These are phyloP conservation scores for Montipora cactus DNA, from an alignment of 64 coral and sea anemone species.

Conservation along the genomic window DNA sequence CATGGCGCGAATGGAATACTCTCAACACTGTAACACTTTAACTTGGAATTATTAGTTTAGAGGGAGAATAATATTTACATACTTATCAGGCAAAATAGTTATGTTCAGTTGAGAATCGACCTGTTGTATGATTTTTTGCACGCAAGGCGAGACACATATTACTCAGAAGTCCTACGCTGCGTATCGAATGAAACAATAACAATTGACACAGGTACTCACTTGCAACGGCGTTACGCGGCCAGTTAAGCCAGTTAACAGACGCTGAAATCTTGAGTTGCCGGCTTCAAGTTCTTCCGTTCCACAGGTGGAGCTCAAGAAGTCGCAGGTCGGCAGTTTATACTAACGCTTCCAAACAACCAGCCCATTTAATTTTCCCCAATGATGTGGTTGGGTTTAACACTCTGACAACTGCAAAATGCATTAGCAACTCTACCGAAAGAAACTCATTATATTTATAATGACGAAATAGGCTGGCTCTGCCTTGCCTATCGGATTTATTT, in stretches of 20 bases:
- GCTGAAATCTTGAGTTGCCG: not conserved
- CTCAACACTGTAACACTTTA: not conserved
- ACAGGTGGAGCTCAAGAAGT: no score
- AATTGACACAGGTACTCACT: not conserved
- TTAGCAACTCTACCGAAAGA: constrained; percentile 53
- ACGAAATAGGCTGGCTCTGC: constrained; percentile 48
- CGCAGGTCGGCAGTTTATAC: constrained; percentile 50
- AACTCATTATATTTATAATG: constrained; percentile 57
- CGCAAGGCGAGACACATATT: not conserved
- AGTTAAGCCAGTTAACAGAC: not conserved
- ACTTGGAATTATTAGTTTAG: not conserved
- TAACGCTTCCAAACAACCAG: constrained; percentile 36
- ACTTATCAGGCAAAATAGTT: not conserved
- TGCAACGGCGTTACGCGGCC: not conserved
- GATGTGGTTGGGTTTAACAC: constrained; percentile 32
- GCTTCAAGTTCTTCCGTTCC: not conserved
- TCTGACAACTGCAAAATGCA: constrained; percentile 53
- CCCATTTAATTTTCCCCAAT: constrained; percentile 32
- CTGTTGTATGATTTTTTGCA: not conserved
- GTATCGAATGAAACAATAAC: not conserved
- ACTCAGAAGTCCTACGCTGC: not conserved
- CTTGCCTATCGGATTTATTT: constrained; percentile 44
- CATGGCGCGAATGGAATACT: not conserved
- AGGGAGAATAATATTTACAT: constrained; percentile 9
- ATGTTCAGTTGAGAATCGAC: not conserved